Base-by-base conservation (phyloP, 2,888 invertebrate species). In the Abrostola tripartita region DNA sequence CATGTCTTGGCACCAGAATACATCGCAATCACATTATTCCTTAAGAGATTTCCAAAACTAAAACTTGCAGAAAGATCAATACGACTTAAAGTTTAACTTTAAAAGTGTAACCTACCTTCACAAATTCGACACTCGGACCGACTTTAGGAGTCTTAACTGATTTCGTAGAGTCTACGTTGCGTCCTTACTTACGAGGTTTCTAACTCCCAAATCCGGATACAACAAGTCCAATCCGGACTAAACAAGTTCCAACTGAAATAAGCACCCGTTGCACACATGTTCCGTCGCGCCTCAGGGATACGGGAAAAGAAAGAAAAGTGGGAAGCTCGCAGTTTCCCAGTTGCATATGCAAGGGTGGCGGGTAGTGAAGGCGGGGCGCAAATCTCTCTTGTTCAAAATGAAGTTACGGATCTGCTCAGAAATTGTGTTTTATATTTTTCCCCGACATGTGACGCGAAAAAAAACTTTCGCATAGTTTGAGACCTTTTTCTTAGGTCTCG, bases 181-280 rank as follows among this genome's bases (percentile, higher is more conserved):
- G 75, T 81, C 76, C 80, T 80, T 86, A 84, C 82, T 88, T 88
- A 87, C 85, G 84, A 85, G 81, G 83, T 81, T 85, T 81, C 81
- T 78, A 84, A 86, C 85, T 88, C 83, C 81, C 78, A 89, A 91
- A 92, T 90, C 88, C 88, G 87, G 83, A 86, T 88, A 84, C 83
- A 86, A 89, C 88, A 84, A 89, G 85, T 90, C 87, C 88, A 84
- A 90, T 90, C 85, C 88, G 81, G 80, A 82, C 86, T 91, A 90
- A 92, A 92, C 90, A 91, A 92, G 90, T 92, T 92, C 78, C 84
- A 86, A 88, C 82, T 88, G 89, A 87, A 91, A 92, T 92, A 92
- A 92, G 90, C 88, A 87, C 82, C 84, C 85, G 85, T 85, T 86
- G 87, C 87, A 86, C 88, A 89, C 87, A 90, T 91, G 91, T 91